These are phyloP conservation scores for Drosophila mercatorum DNA, from an alignment of 2,888 invertebrate species.

Conservation along the genomic window DNA sequence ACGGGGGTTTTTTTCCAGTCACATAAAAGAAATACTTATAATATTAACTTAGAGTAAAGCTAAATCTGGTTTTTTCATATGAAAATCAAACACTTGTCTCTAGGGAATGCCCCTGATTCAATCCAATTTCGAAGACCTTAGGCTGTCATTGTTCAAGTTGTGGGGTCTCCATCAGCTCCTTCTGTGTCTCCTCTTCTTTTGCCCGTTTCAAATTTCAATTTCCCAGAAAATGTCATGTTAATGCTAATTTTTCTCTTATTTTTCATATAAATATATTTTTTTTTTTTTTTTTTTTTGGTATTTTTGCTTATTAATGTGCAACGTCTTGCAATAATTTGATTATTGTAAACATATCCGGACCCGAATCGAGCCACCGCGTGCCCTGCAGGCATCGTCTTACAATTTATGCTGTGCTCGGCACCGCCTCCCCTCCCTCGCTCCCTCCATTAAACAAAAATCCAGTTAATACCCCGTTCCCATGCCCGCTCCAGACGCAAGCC, in stretches of 20 bases:
- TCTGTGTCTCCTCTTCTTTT: slow-evolving; percentile 1
- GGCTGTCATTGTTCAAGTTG: background rate
- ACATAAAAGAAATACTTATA: background rate
- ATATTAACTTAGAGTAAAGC: background rate
- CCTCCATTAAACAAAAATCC: background rate
- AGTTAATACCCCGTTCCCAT: slow-evolving; percentile 4
- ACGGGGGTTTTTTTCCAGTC: background rate
- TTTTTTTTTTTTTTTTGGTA: background rate
- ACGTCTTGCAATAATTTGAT: slow-evolving; percentile 73
- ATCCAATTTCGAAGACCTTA: background rate
- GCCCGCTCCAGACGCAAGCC: slow-evolving; percentile 17
- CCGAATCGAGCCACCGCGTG: slow-evolving; percentile 14
- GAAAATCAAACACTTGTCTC: background rate
- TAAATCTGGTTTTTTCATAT: background rate
- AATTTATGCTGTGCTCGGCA: slow-evolving; percentile 60
- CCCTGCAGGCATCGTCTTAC: slow-evolving; percentile 65
- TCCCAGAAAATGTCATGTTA: slow-evolving; percentile 42
- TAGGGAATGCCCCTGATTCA: slow-evolving; percentile 8
- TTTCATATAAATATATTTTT: slow-evolving; percentile 1
- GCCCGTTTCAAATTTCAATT: slow-evolving; percentile 48
- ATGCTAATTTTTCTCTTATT: slow-evolving; percentile 7
- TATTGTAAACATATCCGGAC: slow-evolving; percentile 56
- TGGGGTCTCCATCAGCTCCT: background rate
- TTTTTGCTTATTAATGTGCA: slow-evolving; percentile 66
- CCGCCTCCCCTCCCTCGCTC: background rate